A percentile compares a stretch with the other conserved stretches of the same genome.
These are phyloP conservation scores for Atethmia centrago DNA, from an alignment of 2,888 invertebrate species.

Conservation along the genomic window DNA sequence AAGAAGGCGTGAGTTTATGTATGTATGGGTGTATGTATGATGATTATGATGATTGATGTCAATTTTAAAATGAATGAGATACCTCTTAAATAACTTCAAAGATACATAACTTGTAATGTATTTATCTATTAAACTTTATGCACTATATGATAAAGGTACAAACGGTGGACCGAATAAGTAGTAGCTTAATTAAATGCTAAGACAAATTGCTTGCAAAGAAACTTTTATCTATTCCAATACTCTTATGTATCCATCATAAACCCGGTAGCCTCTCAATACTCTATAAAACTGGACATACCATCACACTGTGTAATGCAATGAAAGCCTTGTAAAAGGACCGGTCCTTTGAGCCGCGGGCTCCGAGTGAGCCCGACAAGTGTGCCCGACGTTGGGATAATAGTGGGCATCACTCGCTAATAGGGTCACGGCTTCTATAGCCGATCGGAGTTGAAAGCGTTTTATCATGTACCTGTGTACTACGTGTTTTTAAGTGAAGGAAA, in stretches of 20 bases:
- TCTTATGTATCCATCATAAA: not conserved
- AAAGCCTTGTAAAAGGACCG: conserved; percentile 49
- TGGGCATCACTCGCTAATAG: conserved; percentile 74
- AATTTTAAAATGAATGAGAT: too few species aligned
- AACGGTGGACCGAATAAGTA: too few species aligned
- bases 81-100: too few species aligned
- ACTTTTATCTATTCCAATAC: not conserved
- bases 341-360: conserved; percentile 59
- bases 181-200: not conserved
- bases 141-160: too few species aligned
- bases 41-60: too few species aligned
- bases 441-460: conserved; percentile 37
- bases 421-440: conserved; percentile 70
- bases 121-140: too few species aligned
- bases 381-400: conserved; percentile 71
- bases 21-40: too few species aligned
- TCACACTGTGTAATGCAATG: conserved; percentile 40
- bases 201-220: not conserved
- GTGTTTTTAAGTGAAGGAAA: not conserved
- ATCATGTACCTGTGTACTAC: conserved; percentile 1
- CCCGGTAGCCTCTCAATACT: not conserved
- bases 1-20: too few species aligned
- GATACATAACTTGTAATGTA: too few species aligned
- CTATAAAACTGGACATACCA: conserved; percentile 14
- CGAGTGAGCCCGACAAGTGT: conserved; percentile 66